Evolutionary conservation across 2,113 vertebrate genomes (phyloP), one percentile per base, ranked within the genome.

Genomic region (Bubo scandiacus): DNA sequence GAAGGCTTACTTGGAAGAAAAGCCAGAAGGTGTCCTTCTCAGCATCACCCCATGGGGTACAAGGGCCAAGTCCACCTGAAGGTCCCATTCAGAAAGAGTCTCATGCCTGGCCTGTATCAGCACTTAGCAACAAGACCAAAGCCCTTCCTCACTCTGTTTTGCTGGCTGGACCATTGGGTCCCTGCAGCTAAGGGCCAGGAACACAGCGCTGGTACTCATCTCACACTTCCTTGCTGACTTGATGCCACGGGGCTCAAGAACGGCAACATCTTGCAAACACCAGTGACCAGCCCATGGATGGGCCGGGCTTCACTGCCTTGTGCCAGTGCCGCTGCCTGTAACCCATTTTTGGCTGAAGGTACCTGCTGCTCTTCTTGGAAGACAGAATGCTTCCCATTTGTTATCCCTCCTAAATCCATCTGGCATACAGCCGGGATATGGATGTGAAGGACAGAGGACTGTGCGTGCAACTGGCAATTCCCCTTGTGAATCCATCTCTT

Each of bases 361-460:
- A 55, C 38, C 11, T 63, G 38, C n/a, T 87, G 42, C 26, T 92
- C 29, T 68, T 81, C 61, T 71, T 59, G 51, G 12, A 40, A 58
- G 34, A 71, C 45, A 16, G 49, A 29, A 29, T 65, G 49, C 11
- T 66, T 65, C 36, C 29, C 25, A 19, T 22, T 82, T 92, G 45
- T 58, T 29, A 54, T 30, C 38, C 14, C 45, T 86, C 59, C 45
- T 61, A 88, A 90, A 66, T 32, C 67, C 15, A 15, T 32, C 67
- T 5, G 3, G 42, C 27, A 30, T 2, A 12, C 21, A 70, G 49
- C 36, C 25, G 5, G 38, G 63, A 40, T 54, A 36, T 0, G 1
- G 29, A 30, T 36, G 40, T 70, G n/a, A 63, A 68, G 26, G 49
- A 55, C n/a, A 68, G 20, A 68, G 71, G 14, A 54, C 38, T 38